Evolutionary conservation across 1,140 invertebrate genomes (phyloP).

Genomic region (Plodia interpunctella): DNA sequence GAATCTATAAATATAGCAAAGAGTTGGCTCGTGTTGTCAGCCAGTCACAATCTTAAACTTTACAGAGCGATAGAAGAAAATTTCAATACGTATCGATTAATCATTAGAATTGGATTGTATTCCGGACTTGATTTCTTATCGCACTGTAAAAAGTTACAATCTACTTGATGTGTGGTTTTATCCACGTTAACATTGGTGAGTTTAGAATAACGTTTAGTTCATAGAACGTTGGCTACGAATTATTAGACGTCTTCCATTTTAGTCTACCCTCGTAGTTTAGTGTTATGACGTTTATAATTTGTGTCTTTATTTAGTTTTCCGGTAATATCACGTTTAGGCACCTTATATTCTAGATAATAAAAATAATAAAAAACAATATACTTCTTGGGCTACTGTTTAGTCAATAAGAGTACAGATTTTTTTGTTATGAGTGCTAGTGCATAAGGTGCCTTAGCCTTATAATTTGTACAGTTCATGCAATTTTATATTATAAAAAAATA

Average conservation of each 20-base stretch:
- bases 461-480: conserved; percentile 42
- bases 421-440: no score
- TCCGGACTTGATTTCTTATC: conserved; percentile 5
- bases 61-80: conserved; percentile 14
- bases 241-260: conserved; percentile 73
- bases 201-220: conserved; percentile 29
- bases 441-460: conserved; percentile 12
- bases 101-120: conserved; percentile 1
- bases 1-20: conserved; percentile 3
- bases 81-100: conserved; percentile 13
- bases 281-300: conserved; percentile 29
- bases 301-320: conserved; percentile 21
- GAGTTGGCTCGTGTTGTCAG: not conserved
- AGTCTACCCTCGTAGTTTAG: conserved; percentile 32
- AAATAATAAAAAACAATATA: conserved; percentile 8
- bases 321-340: conserved; percentile 9
- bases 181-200: not conserved
- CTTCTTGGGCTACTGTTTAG: conserved; percentile 29
- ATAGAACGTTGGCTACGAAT: conserved; percentile 72
- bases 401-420: no score
- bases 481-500: conserved; percentile 28
- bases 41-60: not conserved
- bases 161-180: conserved; percentile 9
- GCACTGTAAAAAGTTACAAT: conserved; percentile 6
- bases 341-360: no score